A percentile compares a stretch with the other conserved stretches of the same genome.
Evolutionary conservation across 2,888 invertebrate species (phyloP).

Genomic region (Pomacea canaliculata): DNA sequence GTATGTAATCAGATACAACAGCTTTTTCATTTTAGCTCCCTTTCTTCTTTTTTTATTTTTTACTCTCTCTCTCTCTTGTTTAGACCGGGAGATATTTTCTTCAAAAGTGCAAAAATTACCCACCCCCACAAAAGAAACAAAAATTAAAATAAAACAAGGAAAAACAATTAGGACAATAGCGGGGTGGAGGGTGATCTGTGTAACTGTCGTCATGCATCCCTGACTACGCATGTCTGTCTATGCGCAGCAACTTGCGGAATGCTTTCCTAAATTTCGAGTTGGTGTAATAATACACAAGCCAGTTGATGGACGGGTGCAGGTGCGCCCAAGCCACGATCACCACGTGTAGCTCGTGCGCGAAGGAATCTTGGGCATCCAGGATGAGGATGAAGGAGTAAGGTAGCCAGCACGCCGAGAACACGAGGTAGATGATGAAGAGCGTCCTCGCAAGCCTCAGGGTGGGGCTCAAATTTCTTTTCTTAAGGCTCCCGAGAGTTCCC

Average conservation of each 20-base stretch:
- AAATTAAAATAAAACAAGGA: too few species aligned
- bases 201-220: too few species aligned
- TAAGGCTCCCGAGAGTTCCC: too few species aligned
- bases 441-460: slow-evolving; percentile 37
- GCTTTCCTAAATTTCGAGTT: slow-evolving; percentile 37
- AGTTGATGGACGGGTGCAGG: slow-evolving; percentile 43
- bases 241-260: slow-evolving; percentile 24
- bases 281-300: slow-evolving; percentile 39
- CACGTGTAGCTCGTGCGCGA: slow-evolving; percentile 36
- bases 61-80: too few species aligned
- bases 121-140: too few species aligned
- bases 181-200: too few species aligned
- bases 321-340: slow-evolving; percentile 41
- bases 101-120: too few species aligned
- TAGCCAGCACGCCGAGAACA: slow-evolving; percentile 46
- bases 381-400: slow-evolving; percentile 41
- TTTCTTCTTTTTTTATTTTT: too few species aligned
- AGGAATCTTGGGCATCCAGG: slow-evolving; percentile 33
- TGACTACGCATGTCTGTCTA: not conserved
- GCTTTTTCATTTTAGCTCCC: too few species aligned
- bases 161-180: too few species aligned
- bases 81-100: too few species aligned
- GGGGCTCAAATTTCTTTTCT: not conserved
- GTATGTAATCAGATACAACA: too few species aligned
- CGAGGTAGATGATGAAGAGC: slow-evolving; percentile 40